Base-by-base conservation (phyloP, 2,888 invertebrate species). In the Rhingia campestris region DNA sequence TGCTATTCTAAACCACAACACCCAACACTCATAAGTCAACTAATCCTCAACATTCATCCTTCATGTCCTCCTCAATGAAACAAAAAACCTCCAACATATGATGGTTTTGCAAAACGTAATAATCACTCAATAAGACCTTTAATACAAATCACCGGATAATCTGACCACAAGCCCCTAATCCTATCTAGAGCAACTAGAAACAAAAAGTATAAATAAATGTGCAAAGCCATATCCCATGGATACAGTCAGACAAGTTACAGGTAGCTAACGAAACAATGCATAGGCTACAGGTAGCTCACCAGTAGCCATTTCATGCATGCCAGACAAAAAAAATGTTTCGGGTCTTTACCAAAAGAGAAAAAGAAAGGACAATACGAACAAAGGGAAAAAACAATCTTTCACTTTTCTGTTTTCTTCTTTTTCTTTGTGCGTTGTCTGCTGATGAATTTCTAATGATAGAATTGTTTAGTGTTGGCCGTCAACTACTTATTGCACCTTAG, bases 121-220 rank as follows among this genome's bases (percentile, higher is more conserved):
- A 61, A 59, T 72, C 59, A 12, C 43, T 14, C 10, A 1, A 43
- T 54, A 54, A 63, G 22, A 53, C 53, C 56, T 14, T 32, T 58
- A 74, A 74, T 54, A 54, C 64, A 74, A 73, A 74, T 74, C 64
- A 51, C 49, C 66, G 35, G 74, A 75, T 75, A 75, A 75, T 66
- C 66, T 75, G 66, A 66, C 74, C 74, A 75, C 74, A 75, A 75
- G 56, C 32, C 66, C 10, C n/a, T 75, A 75, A 66, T 59, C 74
- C 47, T 64, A 32, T 64, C 39, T 14, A 10, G 12, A 30, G 47
- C 32, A 58, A 33, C 22, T 22, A 22, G 22, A 22, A 22, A 22
- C 22, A 22, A 22, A 22, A 45, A 54, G 32, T 33, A 54, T 54
- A 56, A 67, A 45, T 12, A 54, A 33, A 45, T 51, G 32, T 22